Base-by-base conservation (phyloP, 2,797 vertebrate genomes). In the Fistularia tabacaria region DNA sequence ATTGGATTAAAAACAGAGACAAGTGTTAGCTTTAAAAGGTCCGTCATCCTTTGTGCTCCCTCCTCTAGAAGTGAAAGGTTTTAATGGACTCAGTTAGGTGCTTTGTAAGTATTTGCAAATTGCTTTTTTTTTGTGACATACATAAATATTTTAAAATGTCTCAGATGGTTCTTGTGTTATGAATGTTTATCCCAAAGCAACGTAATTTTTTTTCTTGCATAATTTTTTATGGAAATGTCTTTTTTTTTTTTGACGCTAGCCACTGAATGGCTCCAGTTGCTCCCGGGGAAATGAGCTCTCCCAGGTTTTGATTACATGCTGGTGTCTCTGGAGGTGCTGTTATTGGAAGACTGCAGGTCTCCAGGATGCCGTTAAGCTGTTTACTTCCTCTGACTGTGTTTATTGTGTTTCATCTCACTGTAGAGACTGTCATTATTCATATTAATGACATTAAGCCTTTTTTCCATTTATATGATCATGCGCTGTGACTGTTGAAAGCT, bases 361-460 rank as follows among this genome's bases (percentile, higher is more conserved):
- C 46, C 71, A 68, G 74, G 68, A 73, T 57, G 60, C 54, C 15
- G 51, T 69, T 59, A 45, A 66, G 74, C 48, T 42, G 51, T 55
- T 51, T 53, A 39, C 51, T 75, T 69, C 58, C 38, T 67, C 0
- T 54, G 44, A 60, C 9, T 44, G 43, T 66, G 14, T 73, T 55
- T 47, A 54, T 59, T 58, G 54, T 8, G 54, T 61, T 57, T 46
- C 36, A 49, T 70, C 44, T 53, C 48, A 13, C 41, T 43, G 15
- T 25, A 13, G 51, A 61, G 36, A 36, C 50, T 54, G 55, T 3
- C 46, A 43, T 65, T 13, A 55, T 73, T 62, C 48, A 39, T 73
- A 59, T 79, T 74, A 64, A 69, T 72, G 59, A 65, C 44, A 50
- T 64, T 42, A 51, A 36, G 50, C 42, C 44, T 57, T 1, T 51